phyloP scores from a whole-genome alignment of 2,797 vertebrate genomes.

The Gouania willdenowi region DNA sequence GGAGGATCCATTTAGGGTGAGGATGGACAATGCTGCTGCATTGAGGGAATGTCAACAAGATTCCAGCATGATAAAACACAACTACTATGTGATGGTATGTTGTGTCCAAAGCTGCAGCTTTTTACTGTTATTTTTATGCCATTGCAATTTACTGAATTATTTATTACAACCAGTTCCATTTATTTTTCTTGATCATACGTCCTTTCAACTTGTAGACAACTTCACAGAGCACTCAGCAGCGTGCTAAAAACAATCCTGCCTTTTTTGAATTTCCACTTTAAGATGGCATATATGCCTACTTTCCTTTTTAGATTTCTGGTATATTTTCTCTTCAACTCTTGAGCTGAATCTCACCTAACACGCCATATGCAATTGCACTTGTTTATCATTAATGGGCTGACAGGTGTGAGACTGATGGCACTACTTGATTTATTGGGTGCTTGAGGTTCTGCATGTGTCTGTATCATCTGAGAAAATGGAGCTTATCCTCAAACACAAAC shows the following conservation, averaged over 20 bases:
- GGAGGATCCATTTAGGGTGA: no score
- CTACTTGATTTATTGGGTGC: conserved; percentile 71
- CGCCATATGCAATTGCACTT: conserved; percentile 62
- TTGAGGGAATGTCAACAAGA: conserved; percentile 23
- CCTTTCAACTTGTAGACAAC: conserved; percentile 21
- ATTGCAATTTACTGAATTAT: conserved; percentile 72
- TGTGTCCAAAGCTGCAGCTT: conserved; percentile 27
- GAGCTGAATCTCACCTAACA: conserved; percentile 38
- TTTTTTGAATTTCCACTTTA: conserved; percentile 12
- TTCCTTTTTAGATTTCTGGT: conserved; percentile 17
- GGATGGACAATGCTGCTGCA: conserved; percentile 14
- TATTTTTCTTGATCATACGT: conserved; percentile 52
- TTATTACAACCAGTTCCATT: conserved; percentile 64
- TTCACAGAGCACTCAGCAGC: conserved; percentile 49
- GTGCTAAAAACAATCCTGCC: conserved; percentile 25
- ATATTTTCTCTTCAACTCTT: conserved; percentile 39
- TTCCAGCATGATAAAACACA: conserved; percentile 36
- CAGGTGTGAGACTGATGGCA: conserved; percentile 64
- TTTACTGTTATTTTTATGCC: conserved; percentile 68
- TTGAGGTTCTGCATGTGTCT: conserved; percentile 60
- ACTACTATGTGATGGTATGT: conserved; percentile 35
- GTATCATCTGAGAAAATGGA: conserved; percentile 49
- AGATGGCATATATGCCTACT: conserved; percentile 38
- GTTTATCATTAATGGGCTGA: conserved; percentile 69
- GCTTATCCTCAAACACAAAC: conserved; percentile 17